Evolutionary conservation across 2,113 vertebrate species (phyloP).

Genomic region (Gambusia affinis): DNA sequence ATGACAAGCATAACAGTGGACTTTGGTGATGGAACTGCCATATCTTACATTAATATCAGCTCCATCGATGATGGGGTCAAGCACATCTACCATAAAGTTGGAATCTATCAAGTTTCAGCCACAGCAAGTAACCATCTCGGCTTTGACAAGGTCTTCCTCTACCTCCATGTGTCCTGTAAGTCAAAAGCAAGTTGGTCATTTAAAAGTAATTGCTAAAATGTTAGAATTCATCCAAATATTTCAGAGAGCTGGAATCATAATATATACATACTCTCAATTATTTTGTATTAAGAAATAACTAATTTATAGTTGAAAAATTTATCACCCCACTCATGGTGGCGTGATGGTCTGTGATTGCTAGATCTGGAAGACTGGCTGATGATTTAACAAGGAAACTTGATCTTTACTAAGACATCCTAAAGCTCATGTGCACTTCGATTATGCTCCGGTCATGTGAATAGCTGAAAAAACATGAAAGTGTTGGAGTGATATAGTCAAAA

Average conservation of each 20-base stretch:
- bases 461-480: background rate
- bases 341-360: background rate
- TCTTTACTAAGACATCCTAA: background rate
- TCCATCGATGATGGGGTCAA: slow-evolving; percentile 91
- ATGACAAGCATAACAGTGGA: slow-evolving; percentile 90
- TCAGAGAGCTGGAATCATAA: background rate
- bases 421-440: background rate
- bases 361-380: background rate
- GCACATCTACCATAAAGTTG: slow-evolving; percentile 88
- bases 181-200: slow-evolving; percentile 8
- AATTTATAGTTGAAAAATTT: too few relatives aligned
- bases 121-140: slow-evolving; percentile 89
- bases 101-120: slow-evolving; percentile 89
- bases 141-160: slow-evolving; percentile 86
- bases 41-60: slow-evolving; percentile 90
- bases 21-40: slow-evolving; percentile 89
- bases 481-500: too few relatives aligned
- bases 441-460: background rate
- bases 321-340: background rate
- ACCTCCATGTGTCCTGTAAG: slow-evolving; percentile 92
- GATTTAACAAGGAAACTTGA: background rate
- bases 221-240: background rate
- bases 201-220: background rate
- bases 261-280: too few relatives aligned
- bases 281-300: too few relatives aligned